Evolutionary conservation across 64 coral and sea anemone genomes (phyloP).

Genomic region (Hydrozoanthus tunicans): DNA sequence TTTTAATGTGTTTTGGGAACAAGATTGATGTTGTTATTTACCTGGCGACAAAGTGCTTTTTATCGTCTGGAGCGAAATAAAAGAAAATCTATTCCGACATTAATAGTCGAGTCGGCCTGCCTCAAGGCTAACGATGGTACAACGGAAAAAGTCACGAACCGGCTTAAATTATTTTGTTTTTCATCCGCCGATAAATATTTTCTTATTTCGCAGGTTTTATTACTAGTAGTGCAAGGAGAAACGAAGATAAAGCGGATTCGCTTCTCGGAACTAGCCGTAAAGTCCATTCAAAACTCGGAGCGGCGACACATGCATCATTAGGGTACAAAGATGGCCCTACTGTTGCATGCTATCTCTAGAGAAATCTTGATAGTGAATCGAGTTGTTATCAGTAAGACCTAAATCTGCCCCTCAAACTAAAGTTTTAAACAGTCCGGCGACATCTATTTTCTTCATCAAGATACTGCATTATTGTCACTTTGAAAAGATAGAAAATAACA

Average conservation of each 20-base stretch:
- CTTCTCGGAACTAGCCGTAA: no score
- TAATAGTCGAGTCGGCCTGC: slow-evolving; percentile 21
- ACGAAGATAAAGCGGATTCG: neutral
- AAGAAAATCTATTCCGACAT: slow-evolving; percentile 24
- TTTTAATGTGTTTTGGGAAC: neutral
- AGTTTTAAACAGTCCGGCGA: neutral
- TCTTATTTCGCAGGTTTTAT: neutral
- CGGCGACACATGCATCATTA: neutral
- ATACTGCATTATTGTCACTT: no score
- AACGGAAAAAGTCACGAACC: slow-evolving; percentile 38
- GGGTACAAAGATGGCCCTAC: neutral
- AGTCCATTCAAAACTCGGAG: neutral
- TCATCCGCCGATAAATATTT: neutral
- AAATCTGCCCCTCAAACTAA: neutral
- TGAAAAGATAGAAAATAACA: no score
- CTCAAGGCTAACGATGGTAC: neutral
- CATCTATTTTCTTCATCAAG: neutral
- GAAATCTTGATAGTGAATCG: neutral
- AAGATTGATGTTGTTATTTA: slow-evolving; percentile 43
- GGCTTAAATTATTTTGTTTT: neutral
- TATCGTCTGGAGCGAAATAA: slow-evolving; percentile 41
- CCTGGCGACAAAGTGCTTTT: slow-evolving; percentile 16
- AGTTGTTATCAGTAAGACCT: slow-evolving; percentile 6
- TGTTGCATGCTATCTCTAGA: neutral
- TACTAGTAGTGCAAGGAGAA: neutral